Evolutionary conservation across 2,113 vertebrate species (phyloP).

Genomic region (Platysternon megacephalum): DNA sequence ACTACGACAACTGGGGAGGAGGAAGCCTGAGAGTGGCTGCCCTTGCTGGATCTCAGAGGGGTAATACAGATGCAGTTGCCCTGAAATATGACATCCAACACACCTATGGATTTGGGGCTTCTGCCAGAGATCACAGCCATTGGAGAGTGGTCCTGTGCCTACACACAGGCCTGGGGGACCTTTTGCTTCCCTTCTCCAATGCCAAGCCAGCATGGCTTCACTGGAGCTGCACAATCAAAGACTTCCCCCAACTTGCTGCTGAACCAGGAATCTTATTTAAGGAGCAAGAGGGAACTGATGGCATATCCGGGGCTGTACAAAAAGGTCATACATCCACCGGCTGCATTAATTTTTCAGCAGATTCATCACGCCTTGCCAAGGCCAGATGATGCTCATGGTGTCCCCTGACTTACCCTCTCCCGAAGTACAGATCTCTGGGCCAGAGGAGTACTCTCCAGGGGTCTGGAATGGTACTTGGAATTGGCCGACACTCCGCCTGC

Average conservation of each 20-base stretch:
- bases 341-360: not conserved
- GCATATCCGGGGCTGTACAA: not conserved
- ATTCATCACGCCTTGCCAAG: not conserved
- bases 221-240: not conserved
- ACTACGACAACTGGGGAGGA: not conserved
- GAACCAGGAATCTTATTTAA: not conserved
- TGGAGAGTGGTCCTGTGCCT: not conserved
- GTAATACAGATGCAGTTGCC: not conserved
- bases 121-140: not conserved
- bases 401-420: not conserved
- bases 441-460: fast-evolving
- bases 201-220: not conserved
- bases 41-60: not conserved
- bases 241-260: not conserved
- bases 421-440: not conserved
- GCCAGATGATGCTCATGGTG: not conserved
- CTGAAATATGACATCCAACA: not conserved
- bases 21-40: not conserved
- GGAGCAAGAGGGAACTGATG: not conserved
- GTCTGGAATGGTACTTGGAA: not conserved
- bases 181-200: not conserved
- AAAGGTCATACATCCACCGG: not conserved
- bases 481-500: not conserved
- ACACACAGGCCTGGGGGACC: not conserved
- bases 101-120: fast-evolving